Evolutionary conservation across 2,797 vertebrate genomes (phyloP), one percentile per base, ranked within the genome.

Genomic region (Anguilla megastoma): DNA sequence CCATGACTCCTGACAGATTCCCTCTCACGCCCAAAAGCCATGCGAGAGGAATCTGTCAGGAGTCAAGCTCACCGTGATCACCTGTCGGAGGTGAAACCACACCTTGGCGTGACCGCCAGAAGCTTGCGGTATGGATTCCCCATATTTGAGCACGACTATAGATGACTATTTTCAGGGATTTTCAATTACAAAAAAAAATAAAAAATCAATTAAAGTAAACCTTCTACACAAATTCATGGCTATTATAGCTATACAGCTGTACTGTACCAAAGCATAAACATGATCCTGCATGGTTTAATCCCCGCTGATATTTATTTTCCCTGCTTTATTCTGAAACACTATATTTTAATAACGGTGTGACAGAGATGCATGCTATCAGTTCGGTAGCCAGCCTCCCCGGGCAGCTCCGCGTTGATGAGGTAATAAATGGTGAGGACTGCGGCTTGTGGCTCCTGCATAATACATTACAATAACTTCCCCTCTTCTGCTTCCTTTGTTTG

Each of bases 401-500:
- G 16, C 79, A 50, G 4, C 3, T 14, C 58, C 63, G 58, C 41
- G 2, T 63, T 56, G 45, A 18, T 85, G 50, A 45, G 24, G 21
- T 50, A 50, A 18, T 9, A 82, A 41, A 80, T 82, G 79, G 21
- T n/a, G 50, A 48, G 27, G 7, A 82, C 16, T 16, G 24, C 12
- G 30, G 30, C 27, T 14, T 33, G 69, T 30, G 33, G 36, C 74
- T 79, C 6, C 1, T 79, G 74, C 74, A 36, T 79, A 79, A 79
- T 79, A 41, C 12, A 79, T 79, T 6, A 79, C 41, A 45, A 79
- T 79, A 79, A 79, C 33, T 79, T 79, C 74, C 30, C 12, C 3
- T 71, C 45, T 71, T 85, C 58, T 63, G n/a, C 63, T 87, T 69
- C 60, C 60, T 86, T 21, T 10, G 21, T 66, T 66, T 86, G 50